A percentile compares a stretch with the other conserved stretches of the same genome.
These are phyloP conservation scores for Brachypalpus laphriformis DNA, from an alignment of 2,888 invertebrate genomes.

Conservation along the genomic window DNA sequence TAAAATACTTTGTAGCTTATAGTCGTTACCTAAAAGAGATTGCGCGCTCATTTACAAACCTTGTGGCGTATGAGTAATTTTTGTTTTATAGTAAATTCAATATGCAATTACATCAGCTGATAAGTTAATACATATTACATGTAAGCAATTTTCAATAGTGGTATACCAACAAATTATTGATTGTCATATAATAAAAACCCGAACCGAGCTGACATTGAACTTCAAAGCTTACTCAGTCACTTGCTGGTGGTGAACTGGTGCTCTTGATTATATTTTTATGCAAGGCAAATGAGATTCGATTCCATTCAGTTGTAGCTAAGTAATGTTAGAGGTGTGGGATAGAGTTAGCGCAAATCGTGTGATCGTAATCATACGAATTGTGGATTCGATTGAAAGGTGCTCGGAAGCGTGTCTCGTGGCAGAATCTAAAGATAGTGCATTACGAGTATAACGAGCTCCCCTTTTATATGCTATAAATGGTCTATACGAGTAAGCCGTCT, in stretches of 20 bases:
- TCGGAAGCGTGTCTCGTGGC: background rate
- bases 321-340: background rate
- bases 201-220: slow-evolving; percentile 44
- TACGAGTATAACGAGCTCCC: no score
- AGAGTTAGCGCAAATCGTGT: slow-evolving; percentile 21
- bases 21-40: background rate
- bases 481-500: no score
- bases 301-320: slow-evolving; percentile 24
- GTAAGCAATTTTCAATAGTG: background rate
- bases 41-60: background rate
- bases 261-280: slow-evolving; percentile 1
- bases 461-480: no score
- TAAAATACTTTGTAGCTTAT: background rate
- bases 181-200: background rate
- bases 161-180: background rate
- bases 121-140: slow-evolving; percentile 13
- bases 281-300: slow-evolving; percentile 7
- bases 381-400: background rate
- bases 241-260: background rate
- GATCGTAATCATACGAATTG: slow-evolving; percentile 12
- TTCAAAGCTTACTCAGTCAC: slow-evolving; percentile 41
- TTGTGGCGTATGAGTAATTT: background rate
- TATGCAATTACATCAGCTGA: slow-evolving; percentile 16
- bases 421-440: background rate
- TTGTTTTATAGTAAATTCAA: background rate